Evolutionary conservation across 2,113 vertebrate species (phyloP), one percentile per base, ranked within the genome.

Genomic region (Athene cunicularia): DNA sequence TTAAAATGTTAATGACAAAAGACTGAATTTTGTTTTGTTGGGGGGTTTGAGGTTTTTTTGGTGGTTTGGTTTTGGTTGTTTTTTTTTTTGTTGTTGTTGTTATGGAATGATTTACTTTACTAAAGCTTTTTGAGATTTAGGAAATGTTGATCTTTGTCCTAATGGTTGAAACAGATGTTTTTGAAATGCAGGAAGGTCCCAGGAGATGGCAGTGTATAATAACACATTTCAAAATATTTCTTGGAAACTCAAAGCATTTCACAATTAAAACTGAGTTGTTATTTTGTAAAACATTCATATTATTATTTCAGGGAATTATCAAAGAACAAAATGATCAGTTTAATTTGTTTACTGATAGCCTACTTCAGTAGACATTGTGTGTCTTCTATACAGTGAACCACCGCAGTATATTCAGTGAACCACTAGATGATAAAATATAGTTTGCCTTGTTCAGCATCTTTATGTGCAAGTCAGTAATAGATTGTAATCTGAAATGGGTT

Each of bases 151-250:
- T 91, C 88, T 95, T 95, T 83, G 47, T 77, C 39, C 62, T 62
- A 73, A 32, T 43, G 53, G 26, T 45, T 82, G 41, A 71, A 92
- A 39, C 32, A 80, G 39, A 63, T 59, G 56, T 56, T 94, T 88
- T 86, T 86, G 77, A 93, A 97, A 80, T 97, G 80, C 92, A 88
- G 63, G 50, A 75, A 83, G 20, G 37, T 80, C 93, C 96, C 93
- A 97, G 97, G 94, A 96, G 94, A 89, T 58, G 91, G 94, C 91
- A 94, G 75, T 94, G 85, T 83, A 92, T 82, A 94, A 41, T 87
- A 92, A 71, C 60, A 60, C 64, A 91, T 92, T 92, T 94, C n/a
- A 93, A 89, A 94, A 89, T 62, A 83, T 45, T 91, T 92, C 32
- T 72, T 70, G 43, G 76, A 95, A 94, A 76, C n/a, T 10, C n/a